Conservation (phyloP, 2,888 invertebrate genomes). For the Synanthedon tipuliformis region DNA sequence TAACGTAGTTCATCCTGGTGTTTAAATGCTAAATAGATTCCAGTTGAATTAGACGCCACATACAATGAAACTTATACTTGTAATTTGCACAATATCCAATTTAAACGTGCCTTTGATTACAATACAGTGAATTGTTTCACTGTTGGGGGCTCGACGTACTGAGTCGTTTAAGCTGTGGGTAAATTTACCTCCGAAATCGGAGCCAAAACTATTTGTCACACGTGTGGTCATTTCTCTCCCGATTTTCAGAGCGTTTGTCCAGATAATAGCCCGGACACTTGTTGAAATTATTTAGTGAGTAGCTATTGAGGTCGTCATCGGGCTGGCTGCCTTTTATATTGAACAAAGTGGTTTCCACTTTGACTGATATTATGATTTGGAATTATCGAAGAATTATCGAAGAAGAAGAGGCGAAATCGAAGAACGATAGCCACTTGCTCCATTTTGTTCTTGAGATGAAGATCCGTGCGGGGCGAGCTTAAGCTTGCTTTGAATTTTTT, state of each 20-base stretch:
- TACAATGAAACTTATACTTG: no score
- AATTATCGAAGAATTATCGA: no score
- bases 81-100: neutral
- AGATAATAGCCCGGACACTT: slow-evolving; percentile 19
- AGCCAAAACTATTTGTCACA: slow-evolving; percentile 13
- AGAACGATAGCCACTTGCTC: no score
- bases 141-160: neutral
- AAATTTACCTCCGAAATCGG: neutral
- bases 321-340: no score
- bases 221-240: slow-evolving; percentile 7
- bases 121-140: neutral
- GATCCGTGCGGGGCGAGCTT: no score
- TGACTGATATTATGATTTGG: no score
- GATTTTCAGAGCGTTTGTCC: slow-evolving; percentile 15
- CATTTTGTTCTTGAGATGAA: no score
- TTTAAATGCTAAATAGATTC: no score
- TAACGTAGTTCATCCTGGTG: neutral
- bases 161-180: neutral
- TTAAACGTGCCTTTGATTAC: neutral
- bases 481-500: no score
- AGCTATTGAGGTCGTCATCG: neutral
- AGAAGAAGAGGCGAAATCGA: no score
- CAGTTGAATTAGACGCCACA: no score
- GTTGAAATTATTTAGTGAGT: slow-evolving; percentile 2
- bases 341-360: no score